Evolutionary conservation across 1,140 invertebrate species (phyloP), one percentile per base, ranked within the genome.

Genomic region (Asbolus verrucosus): DNA sequence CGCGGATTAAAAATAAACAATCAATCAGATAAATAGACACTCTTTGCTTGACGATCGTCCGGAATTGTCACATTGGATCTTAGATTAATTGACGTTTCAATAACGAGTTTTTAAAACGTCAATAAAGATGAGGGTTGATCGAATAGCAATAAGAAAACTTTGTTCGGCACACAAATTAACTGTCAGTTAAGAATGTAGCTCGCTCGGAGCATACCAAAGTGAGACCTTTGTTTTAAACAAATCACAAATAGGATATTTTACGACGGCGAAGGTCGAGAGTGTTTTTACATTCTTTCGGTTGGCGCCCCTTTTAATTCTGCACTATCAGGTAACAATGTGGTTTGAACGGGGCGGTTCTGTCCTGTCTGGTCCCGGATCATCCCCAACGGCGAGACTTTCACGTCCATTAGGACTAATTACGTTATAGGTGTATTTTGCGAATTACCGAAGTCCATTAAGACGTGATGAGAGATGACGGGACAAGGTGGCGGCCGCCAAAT

Each of bases 51-150:
- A 8, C 33, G 50, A 21, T 14, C 50, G 50, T 59, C 33, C 39
- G 15, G 61, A 63, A 63, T 63, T 63, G 61, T 63, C 61, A 63
- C 61, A 63, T 63, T 14, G 67, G 19, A 69, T 69, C 67, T 69
- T 36, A 62, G 46, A 68, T 54, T 69, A 65, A 65, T 63, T 70
- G 68, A 70, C 68, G 43, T 70, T 70, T 63, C 68, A 70, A 65
- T 70, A 70, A 70, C 68, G 61, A 70, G 60, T 65, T 70, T 65
- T 70, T 60, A 67, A 60, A 65, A 65, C 39, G 62, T 65, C 62
- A 65, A 65, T 65, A 65, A 63, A 39, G 33, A 63, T 36, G 61
- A 63, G 61, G 39, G 39, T 63, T 63, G 46, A 54, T 54, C 21
- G 46, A 54, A 54, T 27, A 8, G 46, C 46, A 54, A 54, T 54